Base-by-base conservation (phyloP, 2,113 vertebrate species). In the Ptilorrhoa leucosticta region DNA sequence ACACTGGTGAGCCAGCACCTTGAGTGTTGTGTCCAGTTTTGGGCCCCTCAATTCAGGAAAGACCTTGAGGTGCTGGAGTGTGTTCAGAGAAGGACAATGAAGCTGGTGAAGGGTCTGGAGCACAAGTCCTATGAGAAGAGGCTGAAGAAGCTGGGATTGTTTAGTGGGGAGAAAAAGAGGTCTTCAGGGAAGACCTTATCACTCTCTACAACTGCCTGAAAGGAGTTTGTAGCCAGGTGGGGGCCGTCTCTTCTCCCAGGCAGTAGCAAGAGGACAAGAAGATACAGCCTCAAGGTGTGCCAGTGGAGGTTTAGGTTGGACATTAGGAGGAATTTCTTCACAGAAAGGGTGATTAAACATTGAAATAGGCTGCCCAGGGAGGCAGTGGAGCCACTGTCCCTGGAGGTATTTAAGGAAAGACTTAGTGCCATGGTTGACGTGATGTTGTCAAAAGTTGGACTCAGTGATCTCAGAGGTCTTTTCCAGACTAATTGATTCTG, bases 71-170 rank as follows among this genome's bases (percentile, higher is more conserved):
- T 24, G 7, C n/a, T 68, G 5, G 15, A 2, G 3, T 10, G 21
- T 40, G 11, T 53, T 53, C 47, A 60, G 24, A 75, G 20, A 15
- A 53, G 7, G 15, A 9, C 20, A n/a, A 58, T 21, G 6, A 15
- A 31, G 9, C 14, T 22, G 16, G 11, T 26, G 13, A 68, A 39
- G 24, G 7, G 3, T 60, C 17, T 82, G 24, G 11, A 60, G 20
- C 19, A 75, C 16, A 68, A 40, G 9, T 47, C 13, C 11, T 47
- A 0, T n/a, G 45, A 68, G 28, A 19, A 33, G 13, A 0, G 0
- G 10, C 18, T 37, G 37, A 37, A 72, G 50, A 23, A 80, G 18
- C 27, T 24, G 19, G 37, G 9, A 10, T 66, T 73, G 9, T 44
- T 39, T 45, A 39, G 10, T 27, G 18, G 15, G 22, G 23, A 58